These are phyloP conservation scores for Sylvia atricapilla DNA, from an alignment of 2,113 vertebrate genomes.

Conservation along the genomic window DNA sequence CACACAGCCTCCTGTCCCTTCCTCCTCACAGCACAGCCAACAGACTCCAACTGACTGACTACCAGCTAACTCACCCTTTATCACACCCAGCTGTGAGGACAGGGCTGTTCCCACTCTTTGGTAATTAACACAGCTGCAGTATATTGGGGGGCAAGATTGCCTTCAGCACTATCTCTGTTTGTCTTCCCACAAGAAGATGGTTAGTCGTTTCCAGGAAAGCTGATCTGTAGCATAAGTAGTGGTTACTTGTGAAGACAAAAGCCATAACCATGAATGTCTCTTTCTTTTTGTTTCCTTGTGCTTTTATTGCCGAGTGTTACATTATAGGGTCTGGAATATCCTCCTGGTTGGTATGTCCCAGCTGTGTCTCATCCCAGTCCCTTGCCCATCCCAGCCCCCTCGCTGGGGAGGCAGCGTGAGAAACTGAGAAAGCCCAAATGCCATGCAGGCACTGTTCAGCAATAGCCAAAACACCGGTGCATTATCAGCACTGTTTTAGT, in stretches of 20 bases:
- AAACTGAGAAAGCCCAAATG: neutral
- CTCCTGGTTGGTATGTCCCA: neutral
- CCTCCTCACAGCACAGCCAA: neutral
- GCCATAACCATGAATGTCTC: neutral
- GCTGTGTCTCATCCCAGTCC: neutral
- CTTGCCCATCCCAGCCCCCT: neutral
- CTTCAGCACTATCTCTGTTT: neutral
- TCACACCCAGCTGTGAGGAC: neutral
- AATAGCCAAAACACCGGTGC: neutral
- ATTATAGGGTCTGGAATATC: neutral
- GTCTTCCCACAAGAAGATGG: neutral
- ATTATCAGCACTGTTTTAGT: neutral
- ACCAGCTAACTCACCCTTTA: neutral
- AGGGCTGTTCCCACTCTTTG: neutral
- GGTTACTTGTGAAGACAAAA: neutral
- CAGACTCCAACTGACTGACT: neutral
- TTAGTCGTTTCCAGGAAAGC: neutral
- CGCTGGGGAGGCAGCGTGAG: fast-evolving
- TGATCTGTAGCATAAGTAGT: fast-evolving
- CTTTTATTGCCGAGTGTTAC: neutral
- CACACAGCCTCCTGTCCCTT: neutral
- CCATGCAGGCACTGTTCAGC: neutral
- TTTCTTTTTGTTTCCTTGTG: neutral
- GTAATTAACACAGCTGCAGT: neutral
- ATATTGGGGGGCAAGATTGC: neutral